Percentiles rank a stretch among this genome's conserved stretches.
phyloP scores from a whole-genome alignment of 1,140 invertebrate species.

The Drosophila busckii region DNA sequence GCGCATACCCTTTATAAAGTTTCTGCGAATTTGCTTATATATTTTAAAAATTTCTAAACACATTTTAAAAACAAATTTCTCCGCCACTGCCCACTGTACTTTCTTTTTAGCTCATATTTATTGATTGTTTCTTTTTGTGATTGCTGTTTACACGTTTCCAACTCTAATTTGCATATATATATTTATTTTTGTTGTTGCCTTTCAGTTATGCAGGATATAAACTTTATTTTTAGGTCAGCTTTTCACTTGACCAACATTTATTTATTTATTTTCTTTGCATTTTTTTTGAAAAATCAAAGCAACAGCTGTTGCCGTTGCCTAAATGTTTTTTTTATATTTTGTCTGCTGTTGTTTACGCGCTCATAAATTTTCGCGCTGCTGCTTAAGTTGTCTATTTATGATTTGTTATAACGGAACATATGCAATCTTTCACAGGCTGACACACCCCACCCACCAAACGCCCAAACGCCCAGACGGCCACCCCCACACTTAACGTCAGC shows the following conservation, averaged over 20 bases:
- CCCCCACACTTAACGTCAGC: neutral
- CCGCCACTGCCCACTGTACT: too few species aligned
- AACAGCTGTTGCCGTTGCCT: conserved; percentile 25
- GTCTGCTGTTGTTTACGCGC: conserved; percentile 34
- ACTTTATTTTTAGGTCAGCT: too few species aligned
- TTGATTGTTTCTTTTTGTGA: too few species aligned
- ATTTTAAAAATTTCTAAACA: too few species aligned
- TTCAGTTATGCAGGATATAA: too few species aligned
- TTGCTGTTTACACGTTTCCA: too few species aligned
- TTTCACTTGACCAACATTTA: neutral
- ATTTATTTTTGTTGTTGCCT: conserved; percentile 5
- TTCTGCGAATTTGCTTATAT: too few species aligned
- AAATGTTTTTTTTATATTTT: neutral
- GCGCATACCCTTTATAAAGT: too few species aligned
- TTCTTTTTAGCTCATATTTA: too few species aligned
- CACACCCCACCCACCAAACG: neutral
- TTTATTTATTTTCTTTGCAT: neutral
- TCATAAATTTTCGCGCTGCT: conserved; percentile 49
- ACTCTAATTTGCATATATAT: neutral
- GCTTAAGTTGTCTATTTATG: conserved; percentile 47
- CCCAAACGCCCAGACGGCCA: too few species aligned
- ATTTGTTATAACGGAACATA: conserved; percentile 48
- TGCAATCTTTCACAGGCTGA: conserved; percentile 45
- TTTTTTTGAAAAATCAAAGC: conserved; percentile 17
- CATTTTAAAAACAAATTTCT: too few species aligned